Base-by-base conservation (phyloP, 2,113 vertebrate species). In the Elgaria multicarinata region DNA sequence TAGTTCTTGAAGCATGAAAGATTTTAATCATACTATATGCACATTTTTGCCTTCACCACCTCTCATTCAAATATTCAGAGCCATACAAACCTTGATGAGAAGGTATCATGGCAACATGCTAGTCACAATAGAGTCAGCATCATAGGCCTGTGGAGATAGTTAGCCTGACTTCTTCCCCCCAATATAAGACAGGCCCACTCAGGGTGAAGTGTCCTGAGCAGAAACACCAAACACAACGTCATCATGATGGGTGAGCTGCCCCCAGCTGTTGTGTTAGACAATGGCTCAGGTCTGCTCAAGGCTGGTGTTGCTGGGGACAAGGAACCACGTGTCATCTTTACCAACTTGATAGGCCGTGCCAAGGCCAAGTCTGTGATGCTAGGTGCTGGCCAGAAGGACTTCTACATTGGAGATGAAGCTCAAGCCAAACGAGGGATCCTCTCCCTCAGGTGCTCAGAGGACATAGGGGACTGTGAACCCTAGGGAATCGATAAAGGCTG, bases 241-340 rank as follows among this genome's bases (percentile, higher is more conserved):
- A n/a, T 80, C 75, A 1, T 2, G 8, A 91, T 80, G 94, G 92
- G 75, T 72, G 4, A 20, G 33, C 69, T 87, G 26, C 90, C 88
- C 78, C 78, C 89, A 0, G 94, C 94, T 10, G 93, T 90, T 20
- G 94, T 95, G 81, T 91, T 97, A 84, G 96, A 95, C 91, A 91
- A 94, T 44, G 96, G 97, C 78, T 97, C 97, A 0, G 96, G 78
- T 1, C 76, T 94, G 85, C 93, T 96, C 90, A 97, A 96, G 86
- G 91, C 92, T 6, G 97, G 97, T 67, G 83, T 96, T 46, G 93
- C 97, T 3, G 96, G 97, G 31, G 93, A 89, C 33, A 93, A 93
- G 74, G 92, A 94, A 22, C 97, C 96, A 13, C 92, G 91, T 2
- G 92, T 94, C 26, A 74, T 92, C 77, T 96, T 94, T 39, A 87